Evolutionary conservation across 2,797 vertebrate genomes (phyloP).

Genomic region (Morelia viridis): DNA sequence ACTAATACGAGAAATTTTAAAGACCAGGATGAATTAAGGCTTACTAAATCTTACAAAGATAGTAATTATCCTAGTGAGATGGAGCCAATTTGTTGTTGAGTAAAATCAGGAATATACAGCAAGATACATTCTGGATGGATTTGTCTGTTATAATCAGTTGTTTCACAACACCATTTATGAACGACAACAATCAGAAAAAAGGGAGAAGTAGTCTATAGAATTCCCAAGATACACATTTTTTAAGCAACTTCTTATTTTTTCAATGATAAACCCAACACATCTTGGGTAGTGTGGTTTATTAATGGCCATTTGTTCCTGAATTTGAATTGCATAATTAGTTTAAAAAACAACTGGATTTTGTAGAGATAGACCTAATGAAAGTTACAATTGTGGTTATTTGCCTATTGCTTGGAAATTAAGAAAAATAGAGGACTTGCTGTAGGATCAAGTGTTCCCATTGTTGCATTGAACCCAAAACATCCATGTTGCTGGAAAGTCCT

Average conservation of each 20-base stretch:
- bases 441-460: neutral
- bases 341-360: neutral
- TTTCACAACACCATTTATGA: constrained; percentile 13
- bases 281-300: neutral
- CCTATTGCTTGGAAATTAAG: neutral
- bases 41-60: constrained; percentile 23
- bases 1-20: constrained; percentile 32
- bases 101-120: constrained; percentile 14
- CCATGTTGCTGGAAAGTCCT: neutral
- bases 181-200: constrained; percentile 15
- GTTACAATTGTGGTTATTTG: neutral
- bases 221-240: neutral
- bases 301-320: neutral
- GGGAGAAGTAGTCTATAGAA: neutral
- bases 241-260: neutral
- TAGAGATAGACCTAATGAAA: neutral
- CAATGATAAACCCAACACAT: neutral
- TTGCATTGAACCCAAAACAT: neutral
- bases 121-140: neutral
- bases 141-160: neutral
- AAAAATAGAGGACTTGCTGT: neutral
- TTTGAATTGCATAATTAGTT: neutral
- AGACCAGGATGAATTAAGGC: constrained; percentile 23
- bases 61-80: neutral
- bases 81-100: neutral